Percentiles rank a stretch among this genome's conserved stretches.
These are phyloP conservation scores for Phoenicopterus ruber DNA, from an alignment of 2,113 vertebrate genomes.

Conservation along the genomic window DNA sequence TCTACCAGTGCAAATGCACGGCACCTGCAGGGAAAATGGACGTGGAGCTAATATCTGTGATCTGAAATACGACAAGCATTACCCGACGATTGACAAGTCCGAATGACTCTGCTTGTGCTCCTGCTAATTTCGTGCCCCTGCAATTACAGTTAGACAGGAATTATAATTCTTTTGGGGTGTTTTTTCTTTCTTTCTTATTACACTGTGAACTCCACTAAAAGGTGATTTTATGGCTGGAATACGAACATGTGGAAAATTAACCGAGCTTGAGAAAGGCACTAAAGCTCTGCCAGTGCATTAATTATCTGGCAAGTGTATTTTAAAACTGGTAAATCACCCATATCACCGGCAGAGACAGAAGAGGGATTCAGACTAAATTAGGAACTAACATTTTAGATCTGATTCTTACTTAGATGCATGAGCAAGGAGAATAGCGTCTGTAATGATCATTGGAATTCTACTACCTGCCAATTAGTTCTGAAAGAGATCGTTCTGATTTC, in stretches of 20 bases:
- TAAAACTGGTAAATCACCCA: constrained; percentile 11
- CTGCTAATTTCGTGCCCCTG: background rate
- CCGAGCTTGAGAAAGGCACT: constrained; percentile 27
- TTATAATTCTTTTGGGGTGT: background rate
- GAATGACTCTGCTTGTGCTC: background rate
- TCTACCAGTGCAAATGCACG: background rate
- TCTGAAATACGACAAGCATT: background rate
- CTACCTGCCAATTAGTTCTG: background rate
- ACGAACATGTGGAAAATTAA: constrained; percentile 42
- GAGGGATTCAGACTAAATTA: background rate
- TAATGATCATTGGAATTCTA: background rate
- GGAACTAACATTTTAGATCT: background rate
- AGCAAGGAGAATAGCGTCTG: background rate
- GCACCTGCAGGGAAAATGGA: background rate
- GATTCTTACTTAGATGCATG: background rate
- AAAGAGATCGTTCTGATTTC: background rate
- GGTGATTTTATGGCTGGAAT: constrained; percentile 22
- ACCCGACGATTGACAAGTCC: background rate
- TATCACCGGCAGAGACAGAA: background rate
- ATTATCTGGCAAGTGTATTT: constrained; percentile 28
- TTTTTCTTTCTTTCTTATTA: background rate
- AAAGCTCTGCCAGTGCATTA: background rate
- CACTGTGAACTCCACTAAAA: constrained; percentile 1
- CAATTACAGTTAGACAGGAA: background rate
- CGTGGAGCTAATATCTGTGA: background rate